Evolutionary conservation across 2,113 vertebrate genomes (phyloP).

Genomic region (Odontophorus gujanensis): DNA sequence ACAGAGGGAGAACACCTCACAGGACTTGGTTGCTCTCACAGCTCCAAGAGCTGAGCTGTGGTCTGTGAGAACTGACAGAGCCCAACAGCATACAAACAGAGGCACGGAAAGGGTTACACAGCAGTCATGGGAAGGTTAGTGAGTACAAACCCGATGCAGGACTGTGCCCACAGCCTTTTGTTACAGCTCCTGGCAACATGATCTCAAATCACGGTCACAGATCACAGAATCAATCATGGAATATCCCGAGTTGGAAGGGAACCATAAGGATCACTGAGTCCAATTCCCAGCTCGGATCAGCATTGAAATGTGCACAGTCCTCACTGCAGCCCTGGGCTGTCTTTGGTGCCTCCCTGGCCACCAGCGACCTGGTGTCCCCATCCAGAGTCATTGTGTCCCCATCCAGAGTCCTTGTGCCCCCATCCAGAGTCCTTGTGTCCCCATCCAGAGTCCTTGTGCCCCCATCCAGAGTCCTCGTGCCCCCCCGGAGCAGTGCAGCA

Average conservation of each 20-base stretch:
- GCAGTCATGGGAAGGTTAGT: background rate
- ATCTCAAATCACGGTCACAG: background rate
- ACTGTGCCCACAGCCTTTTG: background rate
- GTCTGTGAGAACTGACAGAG: background rate
- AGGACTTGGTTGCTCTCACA: rapidly evolving
- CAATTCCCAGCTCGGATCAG: background rate
- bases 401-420: background rate
- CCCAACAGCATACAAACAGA: background rate
- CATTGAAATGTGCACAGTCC: background rate
- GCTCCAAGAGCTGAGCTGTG: background rate
- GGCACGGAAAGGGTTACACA: background rate
- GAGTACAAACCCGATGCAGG: background rate
- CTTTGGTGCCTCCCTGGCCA: background rate
- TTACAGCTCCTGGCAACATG: background rate
- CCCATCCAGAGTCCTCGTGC: background rate
- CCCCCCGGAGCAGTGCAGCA: background rate
- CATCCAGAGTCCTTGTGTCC: background rate
- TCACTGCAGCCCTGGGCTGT: background rate
- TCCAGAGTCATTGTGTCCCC: background rate
- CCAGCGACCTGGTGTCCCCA: rapidly evolving
- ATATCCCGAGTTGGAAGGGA: too few relatives aligned
- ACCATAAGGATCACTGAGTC: too few relatives aligned
- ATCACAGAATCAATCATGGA: too few relatives aligned
- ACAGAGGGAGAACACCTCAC: rapidly evolving
- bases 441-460: background rate